Evolutionary conservation across 2,797 vertebrate species (phyloP).

Genomic region (Aythya fuligula): DNA sequence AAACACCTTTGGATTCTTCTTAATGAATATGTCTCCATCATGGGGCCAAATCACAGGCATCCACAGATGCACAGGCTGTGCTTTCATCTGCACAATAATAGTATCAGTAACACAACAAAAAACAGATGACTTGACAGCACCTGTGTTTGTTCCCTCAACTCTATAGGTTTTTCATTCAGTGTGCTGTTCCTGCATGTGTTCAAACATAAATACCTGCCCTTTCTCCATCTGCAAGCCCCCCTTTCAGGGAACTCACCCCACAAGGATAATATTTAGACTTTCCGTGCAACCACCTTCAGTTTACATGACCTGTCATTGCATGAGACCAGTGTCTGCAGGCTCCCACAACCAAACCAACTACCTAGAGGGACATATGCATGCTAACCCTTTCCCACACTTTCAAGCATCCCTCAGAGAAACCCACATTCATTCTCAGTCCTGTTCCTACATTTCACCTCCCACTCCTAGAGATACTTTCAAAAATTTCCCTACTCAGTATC

Average conservation of each 20-base stretch:
- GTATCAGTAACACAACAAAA: neutral
- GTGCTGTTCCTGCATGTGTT: neutral
- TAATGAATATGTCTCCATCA: neutral
- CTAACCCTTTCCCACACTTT: neutral
- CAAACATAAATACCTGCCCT: too few relatives aligned
- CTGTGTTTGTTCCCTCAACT: neutral
- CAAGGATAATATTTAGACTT: neutral
- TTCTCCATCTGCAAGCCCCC: neutral
- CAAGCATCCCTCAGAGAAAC: neutral
- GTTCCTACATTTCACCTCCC: neutral
- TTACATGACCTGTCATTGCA: neutral
- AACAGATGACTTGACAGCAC: neutral
- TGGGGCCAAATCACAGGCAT: neutral
- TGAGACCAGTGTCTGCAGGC: neutral
- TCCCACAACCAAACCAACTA: neutral
- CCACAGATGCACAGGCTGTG: neutral
- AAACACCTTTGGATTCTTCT: neutral
- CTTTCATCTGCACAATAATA: neutral
- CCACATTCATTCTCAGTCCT: neutral
- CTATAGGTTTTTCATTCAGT: neutral
- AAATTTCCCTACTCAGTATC: rapidly evolving
- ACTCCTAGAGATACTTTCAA: neutral
- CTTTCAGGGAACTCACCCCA: neutral
- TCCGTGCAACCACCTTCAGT: neutral
- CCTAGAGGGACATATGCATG: too few relatives aligned